Percentiles rank a stretch among this genome's conserved stretches.
Conservation (phyloP, 2,113 vertebrate species). For the Monopterus albus region DNA sequence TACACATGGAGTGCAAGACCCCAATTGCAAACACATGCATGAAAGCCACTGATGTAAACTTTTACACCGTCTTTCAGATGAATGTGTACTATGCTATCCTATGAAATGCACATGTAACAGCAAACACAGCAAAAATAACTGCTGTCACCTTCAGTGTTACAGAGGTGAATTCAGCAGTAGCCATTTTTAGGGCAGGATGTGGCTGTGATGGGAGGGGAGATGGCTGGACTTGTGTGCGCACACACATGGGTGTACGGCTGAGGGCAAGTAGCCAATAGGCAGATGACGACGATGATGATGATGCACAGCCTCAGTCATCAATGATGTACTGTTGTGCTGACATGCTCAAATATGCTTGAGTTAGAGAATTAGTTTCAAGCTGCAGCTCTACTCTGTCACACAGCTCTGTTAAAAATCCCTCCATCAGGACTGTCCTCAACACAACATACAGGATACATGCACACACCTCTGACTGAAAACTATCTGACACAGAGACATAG, state of each 20-base stretch:
- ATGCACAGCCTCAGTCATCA: constrained; percentile 58
- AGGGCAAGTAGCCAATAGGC: constrained; percentile 66
- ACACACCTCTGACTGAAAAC: constrained; percentile 51
- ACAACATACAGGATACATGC: constrained; percentile 7
- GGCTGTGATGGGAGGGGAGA: constrained; percentile 35
- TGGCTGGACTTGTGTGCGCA: constrained; percentile 24
- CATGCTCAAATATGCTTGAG: constrained; percentile 69
- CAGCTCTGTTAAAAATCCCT: constrained; percentile 24
- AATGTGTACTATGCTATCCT: too few relatives aligned
- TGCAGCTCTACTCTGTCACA: constrained; percentile 48
- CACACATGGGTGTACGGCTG: constrained; percentile 38
- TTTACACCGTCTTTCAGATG: constrained; percentile 41
- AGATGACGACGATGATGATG: constrained; percentile 62
- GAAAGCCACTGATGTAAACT: constrained; percentile 31
- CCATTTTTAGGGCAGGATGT: constrained; percentile 47
- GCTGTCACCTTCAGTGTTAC: constrained; percentile 16
- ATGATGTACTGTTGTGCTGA: constrained; percentile 71
- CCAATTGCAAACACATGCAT: constrained; percentile 48
- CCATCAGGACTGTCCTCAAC: constrained; percentile 26
- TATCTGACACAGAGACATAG: constrained; percentile 57
- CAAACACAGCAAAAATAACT: constrained; percentile 4
- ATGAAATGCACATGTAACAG: background rate
- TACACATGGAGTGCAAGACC: constrained; percentile 50
- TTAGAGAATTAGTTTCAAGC: constrained; percentile 76
- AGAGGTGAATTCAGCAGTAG: constrained; percentile 37